Evolutionary conservation across 2,888 invertebrate species (phyloP).

Genomic region (Andrena marginata): DNA sequence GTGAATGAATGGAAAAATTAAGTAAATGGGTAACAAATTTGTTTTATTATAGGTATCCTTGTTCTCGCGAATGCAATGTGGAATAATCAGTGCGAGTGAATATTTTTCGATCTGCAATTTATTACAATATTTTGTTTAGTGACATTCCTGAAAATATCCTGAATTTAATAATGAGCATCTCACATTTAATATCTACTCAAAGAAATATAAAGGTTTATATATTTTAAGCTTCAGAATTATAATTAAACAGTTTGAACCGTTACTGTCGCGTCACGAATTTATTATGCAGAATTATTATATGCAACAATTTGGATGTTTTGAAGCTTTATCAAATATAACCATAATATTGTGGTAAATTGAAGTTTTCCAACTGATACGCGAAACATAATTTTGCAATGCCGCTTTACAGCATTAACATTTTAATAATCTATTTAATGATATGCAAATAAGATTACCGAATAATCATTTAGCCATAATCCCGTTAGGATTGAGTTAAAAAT

Average conservation of each 20-base stretch:
- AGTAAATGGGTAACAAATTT: not conserved
- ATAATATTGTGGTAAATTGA: slow-evolving; percentile 4
- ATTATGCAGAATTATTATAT: no score
- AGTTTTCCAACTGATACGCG: not conserved
- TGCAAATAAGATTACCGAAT: not conserved
- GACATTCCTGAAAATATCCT: no score
- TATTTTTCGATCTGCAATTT: no score
- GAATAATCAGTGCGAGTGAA: no score
- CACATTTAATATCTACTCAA: no score
- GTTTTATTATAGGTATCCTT: not conserved
- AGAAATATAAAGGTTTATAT: no score
- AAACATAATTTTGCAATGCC: not conserved
- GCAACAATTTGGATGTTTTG: not conserved
- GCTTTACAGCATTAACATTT: not conserved
- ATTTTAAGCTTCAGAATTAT: no score
- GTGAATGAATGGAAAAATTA: not conserved
- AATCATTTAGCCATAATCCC: slow-evolving; percentile 2
- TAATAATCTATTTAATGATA: not conserved
- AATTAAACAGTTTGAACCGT: no score
- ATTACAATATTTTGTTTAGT: no score
- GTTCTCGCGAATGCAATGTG: no score
- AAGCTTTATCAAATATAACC: not conserved
- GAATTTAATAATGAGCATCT: no score
- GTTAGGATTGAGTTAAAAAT: slow-evolving; percentile 1
- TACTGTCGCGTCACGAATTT: no score